Conservation (phyloP, 2,888 invertebrate genomes). For the Patella pellucida region DNA sequence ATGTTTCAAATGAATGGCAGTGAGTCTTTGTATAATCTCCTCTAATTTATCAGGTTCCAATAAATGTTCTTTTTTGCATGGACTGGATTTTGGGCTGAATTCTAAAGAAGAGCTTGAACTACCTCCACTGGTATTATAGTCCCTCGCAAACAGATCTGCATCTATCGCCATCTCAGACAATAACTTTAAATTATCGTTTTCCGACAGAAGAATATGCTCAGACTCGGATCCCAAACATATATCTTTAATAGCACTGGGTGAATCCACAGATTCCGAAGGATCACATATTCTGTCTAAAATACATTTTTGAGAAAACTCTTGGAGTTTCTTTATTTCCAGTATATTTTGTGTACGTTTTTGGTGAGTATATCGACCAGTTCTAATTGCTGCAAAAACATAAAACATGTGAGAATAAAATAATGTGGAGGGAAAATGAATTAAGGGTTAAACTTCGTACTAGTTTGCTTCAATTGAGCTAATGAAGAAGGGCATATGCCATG, state of each 20-base stretch:
- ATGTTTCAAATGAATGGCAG: neutral
- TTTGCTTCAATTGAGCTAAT: no score
- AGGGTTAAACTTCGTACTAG: no score
- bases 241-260: neutral
- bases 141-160: neutral
- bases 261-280: neutral
- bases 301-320: conserved; percentile 13
- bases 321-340: conserved; percentile 60
- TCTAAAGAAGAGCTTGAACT: neutral
- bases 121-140: neutral
- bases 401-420: no score
- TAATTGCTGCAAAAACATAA: conserved; percentile 57
- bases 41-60: neutral
- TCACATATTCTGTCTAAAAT: neutral
- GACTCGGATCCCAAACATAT: neutral
- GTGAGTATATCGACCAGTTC: conserved; percentile 67
- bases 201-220: neutral
- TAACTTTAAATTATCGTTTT: neutral
- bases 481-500: no score
- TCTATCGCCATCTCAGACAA: neutral
- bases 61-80: neutral
- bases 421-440: no score
- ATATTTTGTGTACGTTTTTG: conserved; percentile 65
- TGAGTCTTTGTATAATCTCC: neutral
- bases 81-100: neutral